A percentile compares a stretch with the other conserved stretches of the same genome.
These are phyloP conservation scores for Anableps anableps DNA, from an alignment of 2,797 vertebrate species.

Conservation along the genomic window DNA sequence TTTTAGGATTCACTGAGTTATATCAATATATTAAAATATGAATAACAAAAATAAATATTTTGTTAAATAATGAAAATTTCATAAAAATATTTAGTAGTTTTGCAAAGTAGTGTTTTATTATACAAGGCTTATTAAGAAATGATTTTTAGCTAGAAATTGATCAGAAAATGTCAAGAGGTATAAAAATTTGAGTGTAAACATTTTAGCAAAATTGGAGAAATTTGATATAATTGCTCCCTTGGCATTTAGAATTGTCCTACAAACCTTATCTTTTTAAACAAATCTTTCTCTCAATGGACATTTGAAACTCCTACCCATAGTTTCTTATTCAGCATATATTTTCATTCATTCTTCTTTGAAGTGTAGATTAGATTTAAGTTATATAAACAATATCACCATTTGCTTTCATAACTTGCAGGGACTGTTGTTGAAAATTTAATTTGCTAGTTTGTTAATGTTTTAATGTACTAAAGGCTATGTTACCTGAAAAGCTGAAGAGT, in stretches of 20 bases:
- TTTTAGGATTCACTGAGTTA: not conserved
- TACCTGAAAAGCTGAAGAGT: not conserved
- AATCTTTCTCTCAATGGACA: not conserved
- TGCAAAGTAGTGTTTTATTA: not conserved
- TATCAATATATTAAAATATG: not conserved
- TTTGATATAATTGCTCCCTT: not conserved
- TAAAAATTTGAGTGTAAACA: not conserved
- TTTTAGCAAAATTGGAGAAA: not conserved
- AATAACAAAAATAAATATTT: not conserved
- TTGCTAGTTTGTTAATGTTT: not conserved
- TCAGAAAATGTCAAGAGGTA: not conserved
- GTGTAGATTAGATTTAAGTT: not conserved
- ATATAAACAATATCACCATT: not conserved
- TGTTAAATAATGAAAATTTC: not conserved
- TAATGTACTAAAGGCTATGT: not conserved
- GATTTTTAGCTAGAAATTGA: not conserved
- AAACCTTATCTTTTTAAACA: not conserved
- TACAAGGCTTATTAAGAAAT: not conserved
- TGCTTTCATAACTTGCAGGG: not conserved
- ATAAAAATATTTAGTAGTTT: not conserved
- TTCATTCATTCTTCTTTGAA: not conserved
- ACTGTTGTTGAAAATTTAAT: not conserved
- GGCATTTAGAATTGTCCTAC: not conserved
- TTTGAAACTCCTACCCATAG: not conserved
- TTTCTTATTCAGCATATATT: not conserved